Percentiles rank a stretch among this genome's conserved stretches.
phyloP scores from a whole-genome alignment of 2,797 vertebrate genomes.

The Carcharodon carcharias region DNA sequence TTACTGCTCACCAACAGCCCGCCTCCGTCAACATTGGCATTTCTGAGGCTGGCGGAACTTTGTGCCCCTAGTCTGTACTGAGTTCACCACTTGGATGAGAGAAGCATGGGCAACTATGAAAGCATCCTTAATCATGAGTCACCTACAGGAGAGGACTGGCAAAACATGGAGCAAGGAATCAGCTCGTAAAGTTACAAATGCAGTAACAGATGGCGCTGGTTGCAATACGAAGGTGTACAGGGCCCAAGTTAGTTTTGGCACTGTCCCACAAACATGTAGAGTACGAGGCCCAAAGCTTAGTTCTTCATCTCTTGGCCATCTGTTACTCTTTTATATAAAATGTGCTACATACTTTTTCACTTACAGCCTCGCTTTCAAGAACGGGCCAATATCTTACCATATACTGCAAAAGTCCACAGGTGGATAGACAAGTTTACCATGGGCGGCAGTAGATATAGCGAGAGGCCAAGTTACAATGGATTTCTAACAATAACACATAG shows the following conservation, averaged over 20 bases:
- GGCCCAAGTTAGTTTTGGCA: constrained; percentile 4
- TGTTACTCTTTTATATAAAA: constrained; percentile 8
- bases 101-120: background rate
- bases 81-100: background rate
- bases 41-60: background rate
- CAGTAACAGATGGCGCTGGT: background rate
- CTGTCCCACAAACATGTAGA: background rate
- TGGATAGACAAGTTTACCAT: background rate
- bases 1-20: background rate
- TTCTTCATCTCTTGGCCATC: background rate
- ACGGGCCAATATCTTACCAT: background rate
- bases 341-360: background rate
- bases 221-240: background rate
- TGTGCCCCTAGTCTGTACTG: background rate
- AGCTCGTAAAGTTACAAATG: background rate
- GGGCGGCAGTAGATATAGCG: background rate
- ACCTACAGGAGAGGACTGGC: background rate
- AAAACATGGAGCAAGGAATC: background rate
- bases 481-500: background rate
- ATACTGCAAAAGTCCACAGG: background rate
- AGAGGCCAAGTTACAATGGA: background rate
- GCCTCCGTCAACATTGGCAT: background rate
- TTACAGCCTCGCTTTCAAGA: background rate
- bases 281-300: background rate
- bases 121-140: background rate